Percentiles rank a stretch among this genome's conserved stretches.
phyloP scores from a whole-genome alignment of 2,113 vertebrate species.

The Sigmodon hispidus region DNA sequence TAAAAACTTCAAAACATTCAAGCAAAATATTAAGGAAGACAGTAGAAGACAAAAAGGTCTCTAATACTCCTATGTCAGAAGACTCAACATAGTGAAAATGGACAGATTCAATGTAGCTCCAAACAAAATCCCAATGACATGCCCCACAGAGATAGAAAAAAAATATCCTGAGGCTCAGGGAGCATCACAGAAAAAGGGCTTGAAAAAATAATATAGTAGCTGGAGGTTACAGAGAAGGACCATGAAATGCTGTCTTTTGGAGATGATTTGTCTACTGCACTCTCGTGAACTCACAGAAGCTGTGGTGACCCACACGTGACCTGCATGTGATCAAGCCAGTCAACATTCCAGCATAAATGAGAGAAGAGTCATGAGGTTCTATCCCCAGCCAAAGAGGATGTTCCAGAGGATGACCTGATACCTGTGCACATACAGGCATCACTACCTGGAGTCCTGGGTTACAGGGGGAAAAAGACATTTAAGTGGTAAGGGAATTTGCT shows the following conservation, averaged over 20 bases:
- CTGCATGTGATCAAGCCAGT: neutral
- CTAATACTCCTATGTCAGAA: neutral
- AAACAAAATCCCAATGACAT: neutral
- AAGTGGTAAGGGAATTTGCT: neutral
- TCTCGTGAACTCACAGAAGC: neutral
- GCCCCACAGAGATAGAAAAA: neutral
- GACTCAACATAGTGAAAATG: neutral
- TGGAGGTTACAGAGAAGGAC: neutral
- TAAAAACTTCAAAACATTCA: neutral
- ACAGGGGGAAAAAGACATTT: neutral
- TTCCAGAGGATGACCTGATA: neutral
- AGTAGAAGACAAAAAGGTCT: neutral
- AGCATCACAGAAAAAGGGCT: neutral
- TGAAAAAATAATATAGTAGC: neutral
- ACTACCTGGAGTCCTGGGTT: neutral
- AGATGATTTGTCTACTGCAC: neutral
- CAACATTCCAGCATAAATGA: neutral
- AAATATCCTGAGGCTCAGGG: neutral
- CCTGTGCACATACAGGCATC: neutral
- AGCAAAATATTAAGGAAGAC: neutral
- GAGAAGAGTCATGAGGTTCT: neutral
- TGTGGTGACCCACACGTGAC: neutral
- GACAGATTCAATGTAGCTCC: neutral
- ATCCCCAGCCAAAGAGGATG: neutral
- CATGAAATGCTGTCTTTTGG: too few species aligned